Percentiles rank a stretch among this genome's conserved stretches.
These are phyloP conservation scores for Pampus argenteus DNA, from an alignment of 2,797 vertebrate species.

Conservation along the genomic window DNA sequence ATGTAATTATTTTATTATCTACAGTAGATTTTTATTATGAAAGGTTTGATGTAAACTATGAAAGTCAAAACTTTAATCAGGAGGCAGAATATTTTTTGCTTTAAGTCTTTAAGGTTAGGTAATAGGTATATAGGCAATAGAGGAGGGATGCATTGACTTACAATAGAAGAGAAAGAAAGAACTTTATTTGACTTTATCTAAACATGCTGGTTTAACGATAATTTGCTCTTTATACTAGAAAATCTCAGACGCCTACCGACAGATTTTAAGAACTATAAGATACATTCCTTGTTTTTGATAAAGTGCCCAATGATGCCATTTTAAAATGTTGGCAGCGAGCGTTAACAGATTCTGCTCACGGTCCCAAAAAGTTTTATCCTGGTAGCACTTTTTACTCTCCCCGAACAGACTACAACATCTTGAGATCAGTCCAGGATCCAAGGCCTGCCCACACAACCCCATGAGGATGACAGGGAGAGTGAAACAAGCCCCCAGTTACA, in stretches of 20 bases:
- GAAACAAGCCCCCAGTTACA: constrained; percentile 59
- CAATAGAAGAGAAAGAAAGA: neutral
- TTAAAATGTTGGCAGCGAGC: neutral
- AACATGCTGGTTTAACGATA: neutral
- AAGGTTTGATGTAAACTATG: too few relatives aligned
- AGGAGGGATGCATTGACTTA: neutral
- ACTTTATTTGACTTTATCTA: neutral
- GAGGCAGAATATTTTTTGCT: too few relatives aligned
- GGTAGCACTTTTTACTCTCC: constrained; percentile 35
- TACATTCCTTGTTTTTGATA: neutral
- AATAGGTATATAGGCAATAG: too few relatives aligned
- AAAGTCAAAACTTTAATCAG: too few relatives aligned
- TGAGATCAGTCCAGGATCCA: constrained; percentile 53
- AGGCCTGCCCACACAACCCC: constrained; percentile 67
- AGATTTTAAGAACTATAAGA: neutral
- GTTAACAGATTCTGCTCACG: constrained; percentile 5
- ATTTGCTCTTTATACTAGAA: neutral
- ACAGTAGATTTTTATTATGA: too few relatives aligned
- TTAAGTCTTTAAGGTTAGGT: neutral
- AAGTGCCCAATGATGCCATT: neutral
- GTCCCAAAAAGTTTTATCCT: constrained; percentile 19
- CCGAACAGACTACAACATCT: constrained; percentile 49
- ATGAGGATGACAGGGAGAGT: constrained; percentile 66
- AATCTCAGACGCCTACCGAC: too few relatives aligned
- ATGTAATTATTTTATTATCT: too few relatives aligned